Conservation (phyloP, 2,797 vertebrate species). For the Salmo trutta region DNA sequence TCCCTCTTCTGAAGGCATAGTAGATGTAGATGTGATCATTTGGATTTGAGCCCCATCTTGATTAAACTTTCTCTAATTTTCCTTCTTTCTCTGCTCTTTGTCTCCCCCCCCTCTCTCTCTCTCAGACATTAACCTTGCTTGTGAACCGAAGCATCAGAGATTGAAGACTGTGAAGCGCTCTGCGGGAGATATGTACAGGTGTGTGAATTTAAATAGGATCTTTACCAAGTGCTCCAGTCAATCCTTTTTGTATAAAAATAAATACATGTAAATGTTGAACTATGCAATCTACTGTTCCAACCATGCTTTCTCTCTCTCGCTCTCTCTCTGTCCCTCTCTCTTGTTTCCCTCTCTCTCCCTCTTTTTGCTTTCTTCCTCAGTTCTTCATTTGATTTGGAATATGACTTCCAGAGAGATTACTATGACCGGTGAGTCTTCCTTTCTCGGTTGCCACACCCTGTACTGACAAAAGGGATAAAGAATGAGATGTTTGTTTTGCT, state of each 20-base stretch:
- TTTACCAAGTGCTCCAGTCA: background rate
- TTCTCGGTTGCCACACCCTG: background rate
- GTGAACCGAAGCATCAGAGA: slow-evolving; percentile 90
- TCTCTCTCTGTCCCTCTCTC: slow-evolving; percentile 18
- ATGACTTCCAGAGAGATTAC: slow-evolving; percentile 90
- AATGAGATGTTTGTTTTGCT: background rate
- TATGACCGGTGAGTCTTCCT: slow-evolving; percentile 81
- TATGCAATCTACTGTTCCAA: background rate
- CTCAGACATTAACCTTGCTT: slow-evolving; percentile 91
- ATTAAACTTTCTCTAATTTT: slow-evolving; percentile 3
- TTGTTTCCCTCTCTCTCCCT: slow-evolving; percentile 20
- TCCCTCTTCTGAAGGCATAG: background rate
- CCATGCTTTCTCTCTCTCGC: background rate
- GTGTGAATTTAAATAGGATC: slow-evolving; percentile 8
- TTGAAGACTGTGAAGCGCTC: slow-evolving; percentile 88
- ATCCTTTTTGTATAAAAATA: too few species aligned
- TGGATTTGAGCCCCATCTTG: background rate
- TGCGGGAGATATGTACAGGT: slow-evolving; percentile 91
- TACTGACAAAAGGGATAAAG: background rate
- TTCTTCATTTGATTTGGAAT: slow-evolving; percentile 79
- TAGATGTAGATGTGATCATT: background rate
- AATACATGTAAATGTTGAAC: too few species aligned
- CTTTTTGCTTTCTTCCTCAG: background rate
- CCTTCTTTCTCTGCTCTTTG: slow-evolving; percentile 26
- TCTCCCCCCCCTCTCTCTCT: slow-evolving; percentile 73